A percentile compares a stretch with the other conserved stretches of the same genome.
Evolutionary conservation across 2,888 invertebrate species (phyloP).

Genomic region (Nebria salina): DNA sequence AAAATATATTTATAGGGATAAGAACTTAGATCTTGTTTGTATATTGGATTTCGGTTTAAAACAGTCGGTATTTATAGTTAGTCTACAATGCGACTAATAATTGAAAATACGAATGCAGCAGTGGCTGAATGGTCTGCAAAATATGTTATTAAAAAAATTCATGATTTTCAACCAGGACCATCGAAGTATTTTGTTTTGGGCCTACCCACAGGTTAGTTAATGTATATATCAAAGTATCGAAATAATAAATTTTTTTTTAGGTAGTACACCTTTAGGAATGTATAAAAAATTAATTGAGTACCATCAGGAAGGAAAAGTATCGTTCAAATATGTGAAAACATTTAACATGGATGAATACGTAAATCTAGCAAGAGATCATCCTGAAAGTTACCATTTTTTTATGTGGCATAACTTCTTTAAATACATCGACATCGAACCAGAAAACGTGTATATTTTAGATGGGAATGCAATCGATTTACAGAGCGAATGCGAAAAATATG

Average conservation of each 20-base stretch:
- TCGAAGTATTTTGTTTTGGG: conserved; percentile 87
- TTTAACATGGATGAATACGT: conserved; percentile 99
- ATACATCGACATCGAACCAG: conserved; percentile 91
- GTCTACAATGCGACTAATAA: conserved; percentile 80
- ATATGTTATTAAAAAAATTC: conserved; percentile 87
- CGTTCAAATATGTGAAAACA: conserved; percentile 93
- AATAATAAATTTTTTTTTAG: conserved; percentile 39
- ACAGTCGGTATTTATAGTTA: background rate
- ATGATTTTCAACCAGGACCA: conserved; percentile 83
- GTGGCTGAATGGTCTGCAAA: conserved; percentile 93
- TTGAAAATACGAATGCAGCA: conserved; percentile 78
- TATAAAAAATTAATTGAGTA: conserved; percentile 89
- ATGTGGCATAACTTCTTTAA: conserved; percentile 97
- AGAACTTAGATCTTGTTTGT: background rate
- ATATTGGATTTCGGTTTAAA: background rate
- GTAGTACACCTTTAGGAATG: conserved; percentile 90
- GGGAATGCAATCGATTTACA: conserved; percentile 86
- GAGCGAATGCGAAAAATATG: conserved; percentile 84
- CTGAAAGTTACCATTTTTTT: conserved; percentile 94
- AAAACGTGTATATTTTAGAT: conserved; percentile 87
- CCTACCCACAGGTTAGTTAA: conserved; percentile 80
- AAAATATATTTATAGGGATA: background rate
- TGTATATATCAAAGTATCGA: conserved; percentile 5
- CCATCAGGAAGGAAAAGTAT: conserved; percentile 82
- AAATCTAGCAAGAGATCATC: conserved; percentile 87